Percentiles rank a stretch among this genome's conserved stretches.
These are phyloP conservation scores for Perizoma affinitatum DNA, from an alignment of 2,888 invertebrate genomes.

Conservation along the genomic window DNA sequence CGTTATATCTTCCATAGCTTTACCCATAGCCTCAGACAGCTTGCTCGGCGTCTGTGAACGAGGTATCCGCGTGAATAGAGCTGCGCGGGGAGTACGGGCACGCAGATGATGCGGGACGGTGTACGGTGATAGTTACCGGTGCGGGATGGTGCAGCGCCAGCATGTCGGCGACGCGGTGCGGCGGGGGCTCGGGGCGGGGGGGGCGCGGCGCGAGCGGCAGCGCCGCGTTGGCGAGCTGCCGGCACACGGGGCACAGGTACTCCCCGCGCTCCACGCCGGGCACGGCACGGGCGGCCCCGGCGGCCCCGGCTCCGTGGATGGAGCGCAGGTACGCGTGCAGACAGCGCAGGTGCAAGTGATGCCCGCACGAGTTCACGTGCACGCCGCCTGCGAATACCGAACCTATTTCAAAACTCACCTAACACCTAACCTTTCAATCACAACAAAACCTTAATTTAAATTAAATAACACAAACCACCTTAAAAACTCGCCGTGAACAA, in stretches of 20 bases:
- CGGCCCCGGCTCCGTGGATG: slow-evolving; percentile 86
- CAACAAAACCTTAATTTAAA: too few relatives aligned
- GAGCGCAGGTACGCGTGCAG: slow-evolving; percentile 95
- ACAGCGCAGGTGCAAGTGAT: slow-evolving; percentile 97
- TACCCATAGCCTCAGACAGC: slow-evolving; percentile 94
- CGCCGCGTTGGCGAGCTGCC: background rate
- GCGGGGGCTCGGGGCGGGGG: too few relatives aligned
- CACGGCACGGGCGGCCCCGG: slow-evolving; percentile 84
- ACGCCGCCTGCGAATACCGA: slow-evolving; percentile 93
- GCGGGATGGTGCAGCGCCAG: too few relatives aligned
- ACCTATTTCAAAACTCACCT: too few relatives aligned
- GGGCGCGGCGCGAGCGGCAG: too few relatives aligned
- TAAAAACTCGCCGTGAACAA: too few relatives aligned
- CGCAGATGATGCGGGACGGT: too few relatives aligned
- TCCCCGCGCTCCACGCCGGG: slow-evolving; percentile 85
- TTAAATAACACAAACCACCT: too few relatives aligned
- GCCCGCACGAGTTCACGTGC: slow-evolving; percentile 97
- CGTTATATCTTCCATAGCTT: slow-evolving; percentile 97
- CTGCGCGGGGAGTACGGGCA: too few relatives aligned
- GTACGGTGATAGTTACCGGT: too few relatives aligned
- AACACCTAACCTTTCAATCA: too few relatives aligned
- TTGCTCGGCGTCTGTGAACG: slow-evolving; percentile 86
- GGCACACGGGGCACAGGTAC: slow-evolving; percentile 58
- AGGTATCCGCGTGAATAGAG: slow-evolving; percentile 2
- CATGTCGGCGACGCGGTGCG: too few relatives aligned